Conservation (phyloP, 1,140 invertebrate species). For the Halesus radiatus region DNA sequence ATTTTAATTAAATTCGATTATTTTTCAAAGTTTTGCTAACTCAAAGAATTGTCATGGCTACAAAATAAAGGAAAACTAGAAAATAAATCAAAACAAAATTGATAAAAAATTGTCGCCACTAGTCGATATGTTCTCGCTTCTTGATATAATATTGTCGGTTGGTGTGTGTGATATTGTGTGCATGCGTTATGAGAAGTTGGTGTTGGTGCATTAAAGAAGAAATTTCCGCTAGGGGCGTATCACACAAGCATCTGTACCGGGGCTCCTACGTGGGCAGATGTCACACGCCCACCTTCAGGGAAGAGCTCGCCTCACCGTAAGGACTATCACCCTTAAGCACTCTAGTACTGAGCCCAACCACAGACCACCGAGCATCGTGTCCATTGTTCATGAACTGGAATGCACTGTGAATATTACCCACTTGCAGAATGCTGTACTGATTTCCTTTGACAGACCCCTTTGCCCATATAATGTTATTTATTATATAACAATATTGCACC, state of each 20-base stretch:
- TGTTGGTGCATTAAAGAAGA: constrained; percentile 26
- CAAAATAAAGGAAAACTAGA: no score
- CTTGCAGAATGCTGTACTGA: background rate
- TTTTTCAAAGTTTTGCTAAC: no score
- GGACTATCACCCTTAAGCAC: constrained; percentile 15
- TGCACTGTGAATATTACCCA: constrained; percentile 6
- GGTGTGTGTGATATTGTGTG: background rate
- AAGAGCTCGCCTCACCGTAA: constrained; percentile 54
- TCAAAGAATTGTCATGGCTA: no score
- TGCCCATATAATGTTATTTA: background rate
- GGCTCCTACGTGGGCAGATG: constrained; percentile 54
- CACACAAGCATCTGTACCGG: constrained; percentile 53
- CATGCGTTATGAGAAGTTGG: background rate
- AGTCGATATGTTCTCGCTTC: no score
- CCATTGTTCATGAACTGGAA: background rate
- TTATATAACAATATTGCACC: no score
- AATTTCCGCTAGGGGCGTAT: constrained; percentile 52
- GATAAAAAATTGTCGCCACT: no score
- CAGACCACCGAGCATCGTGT: no score
- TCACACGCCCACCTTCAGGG: constrained; percentile 54
- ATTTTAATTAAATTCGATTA: no score
- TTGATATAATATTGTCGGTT: no score
- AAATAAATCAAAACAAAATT: no score
- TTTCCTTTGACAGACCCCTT: background rate
- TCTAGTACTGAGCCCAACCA: background rate